Evolutionary conservation across 2,113 vertebrate species (phyloP).

Genomic region (Tylochromis polylepis): DNA sequence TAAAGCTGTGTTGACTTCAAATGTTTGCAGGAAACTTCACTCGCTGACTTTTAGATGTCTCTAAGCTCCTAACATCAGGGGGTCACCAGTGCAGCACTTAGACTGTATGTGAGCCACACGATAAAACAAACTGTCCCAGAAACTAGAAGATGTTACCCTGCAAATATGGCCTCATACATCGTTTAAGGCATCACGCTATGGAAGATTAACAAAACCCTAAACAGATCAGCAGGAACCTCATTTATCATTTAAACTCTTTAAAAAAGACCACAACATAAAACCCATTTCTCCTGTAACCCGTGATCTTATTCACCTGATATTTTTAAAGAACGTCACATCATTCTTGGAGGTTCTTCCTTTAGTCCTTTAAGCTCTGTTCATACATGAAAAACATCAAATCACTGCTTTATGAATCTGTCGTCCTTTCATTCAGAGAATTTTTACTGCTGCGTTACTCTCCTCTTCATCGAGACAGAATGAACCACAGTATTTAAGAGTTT

Average conservation of each 20-base stretch:
- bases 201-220: too few relatives aligned
- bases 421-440: neutral
- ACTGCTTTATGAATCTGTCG: neutral
- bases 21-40: too few relatives aligned
- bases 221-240: neutral
- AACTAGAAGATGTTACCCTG: too few relatives aligned
- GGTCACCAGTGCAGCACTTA: too few relatives aligned
- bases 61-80: too few relatives aligned
- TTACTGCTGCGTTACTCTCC: neutral
- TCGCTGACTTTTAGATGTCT: too few relatives aligned
- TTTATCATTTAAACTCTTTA: neutral
- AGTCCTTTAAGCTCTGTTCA: neutral
- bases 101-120: too few relatives aligned
- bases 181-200: too few relatives aligned
- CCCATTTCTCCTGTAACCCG: too few relatives aligned
- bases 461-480: neutral
- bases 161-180: too few relatives aligned
- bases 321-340: neutral
- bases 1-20: neutral
- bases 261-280: neutral
- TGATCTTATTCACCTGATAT: neutral
- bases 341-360: neutral
- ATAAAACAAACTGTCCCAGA: too few relatives aligned
- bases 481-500: neutral
- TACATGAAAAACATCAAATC: neutral